Conservation (phyloP, 1,140 invertebrate genomes). For the Bacillus rossius region DNA sequence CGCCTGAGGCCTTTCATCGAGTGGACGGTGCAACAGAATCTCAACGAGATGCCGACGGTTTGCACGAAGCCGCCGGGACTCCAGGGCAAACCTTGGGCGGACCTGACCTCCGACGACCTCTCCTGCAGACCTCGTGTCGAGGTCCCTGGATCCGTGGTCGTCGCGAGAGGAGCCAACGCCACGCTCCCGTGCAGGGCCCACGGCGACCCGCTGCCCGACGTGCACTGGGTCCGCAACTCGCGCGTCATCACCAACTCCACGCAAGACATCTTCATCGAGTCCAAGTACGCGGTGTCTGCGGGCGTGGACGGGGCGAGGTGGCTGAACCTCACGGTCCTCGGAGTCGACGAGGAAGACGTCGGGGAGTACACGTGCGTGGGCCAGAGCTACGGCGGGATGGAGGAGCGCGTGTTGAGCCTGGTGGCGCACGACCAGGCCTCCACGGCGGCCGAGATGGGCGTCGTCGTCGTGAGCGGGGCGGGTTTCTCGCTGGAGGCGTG, state of each 20-base stretch:
- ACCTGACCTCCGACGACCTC: no score
- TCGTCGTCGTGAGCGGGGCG: slow-evolving; percentile 9
- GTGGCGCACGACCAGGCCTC: slow-evolving; percentile 40
- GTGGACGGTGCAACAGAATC: neutral
- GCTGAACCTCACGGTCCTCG: slow-evolving; percentile 71
- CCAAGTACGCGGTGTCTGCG: slow-evolving; percentile 30
- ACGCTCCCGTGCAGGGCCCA: slow-evolving; percentile 64
- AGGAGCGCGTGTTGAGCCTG: slow-evolving; percentile 66
- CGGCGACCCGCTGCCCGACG: slow-evolving; percentile 68
- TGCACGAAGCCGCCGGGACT: no score
- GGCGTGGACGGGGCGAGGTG: slow-evolving; percentile 45
- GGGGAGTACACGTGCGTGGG: slow-evolving; percentile 87
- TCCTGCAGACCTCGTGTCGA: no score
- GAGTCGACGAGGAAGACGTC: slow-evolving; percentile 64
- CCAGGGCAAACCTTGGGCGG: no score
- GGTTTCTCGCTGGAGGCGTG: slow-evolving; percentile 35
- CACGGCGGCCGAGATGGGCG: neutral
- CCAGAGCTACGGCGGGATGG: slow-evolving; percentile 75
- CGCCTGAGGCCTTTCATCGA: slow-evolving; percentile 45
- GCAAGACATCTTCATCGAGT: slow-evolving; percentile 34
- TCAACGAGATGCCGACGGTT: neutral
- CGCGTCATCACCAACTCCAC: slow-evolving; percentile 52
- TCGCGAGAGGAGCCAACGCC: slow-evolving; percentile 27
- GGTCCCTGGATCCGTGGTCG: slow-evolving; percentile 41
- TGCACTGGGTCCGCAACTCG: slow-evolving; percentile 69